Conservation (phyloP, 2,888 invertebrate genomes). For the Brassicogethes aeneus region DNA sequence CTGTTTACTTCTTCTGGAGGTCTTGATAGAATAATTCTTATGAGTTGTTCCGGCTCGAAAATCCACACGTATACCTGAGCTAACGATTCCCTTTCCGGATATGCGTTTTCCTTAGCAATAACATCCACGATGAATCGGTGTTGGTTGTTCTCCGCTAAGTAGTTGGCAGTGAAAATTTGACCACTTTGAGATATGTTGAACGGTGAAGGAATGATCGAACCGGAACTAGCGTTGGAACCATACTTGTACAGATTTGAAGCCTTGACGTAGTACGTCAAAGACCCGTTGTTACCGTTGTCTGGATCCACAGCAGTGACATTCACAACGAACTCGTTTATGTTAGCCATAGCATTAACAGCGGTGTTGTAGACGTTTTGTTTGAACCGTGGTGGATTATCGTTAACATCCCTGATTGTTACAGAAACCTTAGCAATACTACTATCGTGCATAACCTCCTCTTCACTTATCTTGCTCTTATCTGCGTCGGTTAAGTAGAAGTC, state of each 20-base stretch:
- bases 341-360: conserved; percentile 69
- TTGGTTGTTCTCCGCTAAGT: conserved; percentile 83
- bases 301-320: conserved; percentile 73
- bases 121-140: conserved; percentile 79
- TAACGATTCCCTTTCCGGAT: conserved; percentile 67
- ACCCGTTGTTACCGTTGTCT: conserved; percentile 77
- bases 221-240: conserved; percentile 65
- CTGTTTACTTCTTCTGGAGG: conserved; percentile 68
- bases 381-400: conserved; percentile 70
- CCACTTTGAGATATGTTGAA: conserved; percentile 71
- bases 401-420: conserved; percentile 68
- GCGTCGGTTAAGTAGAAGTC: conserved; percentile 54
- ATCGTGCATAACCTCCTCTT: conserved; percentile 42
- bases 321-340: conserved; percentile 63
- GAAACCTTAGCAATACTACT: conserved; percentile 63
- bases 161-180: conserved; percentile 63
- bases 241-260: conserved; percentile 76
- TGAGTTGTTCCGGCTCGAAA: conserved; percentile 74
- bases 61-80: conserved; percentile 84
- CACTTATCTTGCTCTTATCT: conserved; percentile 42
- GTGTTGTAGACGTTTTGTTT: conserved; percentile 33
- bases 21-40: conserved; percentile 75
- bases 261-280: conserved; percentile 70
- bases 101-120: conserved; percentile 71
- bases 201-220: conserved; percentile 82